Percentiles rank a stretch among this genome's conserved stretches.
Conservation (phyloP, 2,113 vertebrate species). For the Trachemys scripta region DNA sequence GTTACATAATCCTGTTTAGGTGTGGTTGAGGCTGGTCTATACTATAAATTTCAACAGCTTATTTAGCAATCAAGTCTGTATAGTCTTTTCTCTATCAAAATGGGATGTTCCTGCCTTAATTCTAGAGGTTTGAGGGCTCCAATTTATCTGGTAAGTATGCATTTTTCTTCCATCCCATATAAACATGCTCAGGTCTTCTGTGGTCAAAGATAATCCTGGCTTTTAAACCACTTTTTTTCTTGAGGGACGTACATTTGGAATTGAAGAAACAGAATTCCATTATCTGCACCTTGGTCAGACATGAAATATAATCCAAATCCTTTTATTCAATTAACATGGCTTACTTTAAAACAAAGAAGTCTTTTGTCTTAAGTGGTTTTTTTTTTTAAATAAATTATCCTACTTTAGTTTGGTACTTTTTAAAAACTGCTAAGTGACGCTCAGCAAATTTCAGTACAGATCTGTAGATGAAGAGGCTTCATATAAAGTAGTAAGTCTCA, state of each 20-base stretch:
- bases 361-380: conserved; percentile 28
- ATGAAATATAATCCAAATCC: conserved; percentile 66
- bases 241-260: conserved; percentile 30
- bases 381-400: not conserved
- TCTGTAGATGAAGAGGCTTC: not conserved
- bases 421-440: conserved; percentile 15
- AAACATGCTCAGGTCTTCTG: not conserved
- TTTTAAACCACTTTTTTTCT: conserved; percentile 10
- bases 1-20: not conserved
- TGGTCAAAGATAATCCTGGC: conserved; percentile 17
- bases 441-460: not conserved
- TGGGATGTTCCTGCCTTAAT: not conserved
- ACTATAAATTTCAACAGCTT: not conserved
- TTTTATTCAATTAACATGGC: conserved; percentile 47
- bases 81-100: not conserved
- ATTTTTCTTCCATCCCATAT: not conserved
- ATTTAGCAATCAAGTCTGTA: not conserved
- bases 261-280: conserved; percentile 42
- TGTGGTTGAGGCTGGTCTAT: not conserved
- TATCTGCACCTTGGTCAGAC: conserved; percentile 52
- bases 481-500: not conserved
- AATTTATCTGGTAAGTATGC: not conserved
- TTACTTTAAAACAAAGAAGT: conserved; percentile 43
- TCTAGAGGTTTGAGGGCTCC: not conserved
- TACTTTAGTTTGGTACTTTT: not conserved